Evolutionary conservation across 2,888 invertebrate genomes (phyloP).

Genomic region (Syrista parreyssii): DNA sequence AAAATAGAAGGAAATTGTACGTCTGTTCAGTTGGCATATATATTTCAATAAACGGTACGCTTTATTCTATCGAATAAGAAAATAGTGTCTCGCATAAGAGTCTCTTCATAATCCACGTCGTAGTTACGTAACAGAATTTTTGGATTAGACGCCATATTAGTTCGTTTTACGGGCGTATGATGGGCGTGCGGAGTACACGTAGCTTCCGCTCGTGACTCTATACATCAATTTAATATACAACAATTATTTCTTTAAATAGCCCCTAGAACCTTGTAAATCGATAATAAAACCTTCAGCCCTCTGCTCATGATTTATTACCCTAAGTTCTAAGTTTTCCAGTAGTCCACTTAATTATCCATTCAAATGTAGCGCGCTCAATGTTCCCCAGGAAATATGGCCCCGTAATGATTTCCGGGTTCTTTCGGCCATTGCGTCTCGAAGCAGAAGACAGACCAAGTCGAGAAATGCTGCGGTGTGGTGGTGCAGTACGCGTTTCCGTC

Average conservation of each 20-base stretch:
- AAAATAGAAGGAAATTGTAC: too few species aligned
- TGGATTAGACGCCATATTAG: conserved; percentile 22
- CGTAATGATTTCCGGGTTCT: conserved; percentile 14
- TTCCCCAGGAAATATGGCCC: neutral
- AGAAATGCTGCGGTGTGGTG: conserved; percentile 14
- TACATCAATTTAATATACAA: too few species aligned
- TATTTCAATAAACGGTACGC: too few species aligned
- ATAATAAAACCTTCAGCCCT: too few species aligned
- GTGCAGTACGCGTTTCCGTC: neutral
- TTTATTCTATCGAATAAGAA: conserved; percentile 7
- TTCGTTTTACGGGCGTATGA: neutral
- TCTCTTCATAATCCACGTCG: neutral
- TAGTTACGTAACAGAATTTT: conserved; percentile 24
- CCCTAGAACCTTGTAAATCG: too few species aligned
- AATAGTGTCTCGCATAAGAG: conserved; percentile 1
- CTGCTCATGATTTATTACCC: neutral
- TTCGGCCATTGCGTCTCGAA: conserved; percentile 7
- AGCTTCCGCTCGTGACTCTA: too few species aligned
- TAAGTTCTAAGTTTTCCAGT: neutral
- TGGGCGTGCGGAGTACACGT: too few species aligned
- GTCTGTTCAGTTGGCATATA: too few species aligned
- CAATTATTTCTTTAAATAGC: too few species aligned
- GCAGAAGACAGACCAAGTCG: conserved; percentile 17
- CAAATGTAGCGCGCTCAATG: neutral
- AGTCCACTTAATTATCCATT: neutral